These are phyloP conservation scores for Heptranchias perlo DNA, from an alignment of 2,113 vertebrate genomes.

Conservation along the genomic window DNA sequence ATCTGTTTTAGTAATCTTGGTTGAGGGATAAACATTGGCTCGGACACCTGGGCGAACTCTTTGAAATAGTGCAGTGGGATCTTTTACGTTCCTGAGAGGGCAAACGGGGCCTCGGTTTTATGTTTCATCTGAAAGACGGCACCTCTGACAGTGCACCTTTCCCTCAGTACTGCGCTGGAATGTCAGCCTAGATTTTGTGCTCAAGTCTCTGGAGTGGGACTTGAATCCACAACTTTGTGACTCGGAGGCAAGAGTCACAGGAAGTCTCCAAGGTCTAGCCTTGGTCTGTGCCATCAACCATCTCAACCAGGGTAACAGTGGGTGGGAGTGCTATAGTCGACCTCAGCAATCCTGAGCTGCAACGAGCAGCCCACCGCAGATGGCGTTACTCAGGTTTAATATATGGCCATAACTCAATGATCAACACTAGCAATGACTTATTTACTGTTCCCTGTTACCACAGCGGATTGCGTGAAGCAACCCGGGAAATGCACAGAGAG, in stretches of 20 bases:
- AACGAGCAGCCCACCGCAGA: neutral
- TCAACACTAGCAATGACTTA: neutral
- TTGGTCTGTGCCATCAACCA: neutral
- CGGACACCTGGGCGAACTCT: too few species aligned
- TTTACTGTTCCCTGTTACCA: neutral
- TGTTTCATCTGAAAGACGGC: neutral
- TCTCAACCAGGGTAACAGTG: too few species aligned
- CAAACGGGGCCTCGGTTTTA: neutral
- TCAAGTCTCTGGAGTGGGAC: too few species aligned
- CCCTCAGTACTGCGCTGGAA: neutral
- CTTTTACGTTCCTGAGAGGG: neutral
- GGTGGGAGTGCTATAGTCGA: neutral
- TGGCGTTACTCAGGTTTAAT: neutral
- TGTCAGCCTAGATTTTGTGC: neutral
- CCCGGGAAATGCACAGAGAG: neutral
- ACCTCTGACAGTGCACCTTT: neutral
- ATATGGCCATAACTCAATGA: neutral
- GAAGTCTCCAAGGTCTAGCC: neutral
- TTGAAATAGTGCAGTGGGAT: neutral
- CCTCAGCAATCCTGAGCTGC: neutral
- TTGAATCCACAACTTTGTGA: too few species aligned
- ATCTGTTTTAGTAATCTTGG: neutral
- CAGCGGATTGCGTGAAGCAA: neutral
- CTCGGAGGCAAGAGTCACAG: neutral
- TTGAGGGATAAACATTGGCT: neutral